Percentiles rank a stretch among this genome's conserved stretches.
Evolutionary conservation across 1,140 invertebrate genomes (phyloP).

Genomic region (roundworm (Caenorhabditis elegans)): DNA sequence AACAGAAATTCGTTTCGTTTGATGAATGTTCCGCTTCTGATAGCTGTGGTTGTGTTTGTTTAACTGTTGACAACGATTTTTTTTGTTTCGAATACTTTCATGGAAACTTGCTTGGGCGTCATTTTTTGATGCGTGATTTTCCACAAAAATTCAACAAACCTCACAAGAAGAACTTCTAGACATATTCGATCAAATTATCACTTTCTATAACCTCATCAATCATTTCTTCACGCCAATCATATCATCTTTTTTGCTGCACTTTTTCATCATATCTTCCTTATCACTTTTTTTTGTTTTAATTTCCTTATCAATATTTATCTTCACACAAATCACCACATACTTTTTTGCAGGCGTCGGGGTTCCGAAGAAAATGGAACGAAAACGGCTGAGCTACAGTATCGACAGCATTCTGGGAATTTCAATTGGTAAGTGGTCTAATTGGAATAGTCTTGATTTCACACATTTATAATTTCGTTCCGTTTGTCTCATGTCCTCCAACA

Average conservation of each 20-base stretch:
- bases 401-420: conserved; percentile 49
- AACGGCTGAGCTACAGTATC: conserved; percentile 42
- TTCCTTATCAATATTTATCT: conserved; percentile 22
- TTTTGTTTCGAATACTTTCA: too few relatives aligned
- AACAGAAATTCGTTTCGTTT: not conserved
- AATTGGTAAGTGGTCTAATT: conserved; percentile 33
- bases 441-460: not conserved
- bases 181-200: conserved; percentile 18
- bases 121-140: too few relatives aligned
- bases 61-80: not conserved
- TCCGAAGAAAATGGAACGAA: not conserved
- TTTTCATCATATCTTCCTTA: not conserved
- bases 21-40: not conserved
- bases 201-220: not conserved
- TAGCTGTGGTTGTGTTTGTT: conserved; percentile 14
- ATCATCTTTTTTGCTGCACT: not conserved
- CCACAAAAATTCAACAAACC: too few relatives aligned
- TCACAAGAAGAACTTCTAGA: too few relatives aligned
- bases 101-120: too few relatives aligned
- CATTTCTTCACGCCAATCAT: not conserved
- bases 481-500: not conserved
- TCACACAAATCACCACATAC: conserved; percentile 43
- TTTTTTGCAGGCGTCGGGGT: conserved; percentile 45
- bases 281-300: not conserved
- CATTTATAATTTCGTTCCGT: conserved; percentile 23